Evolutionary conservation across 1,140 invertebrate genomes (phyloP), one percentile per base, ranked within the genome.

Genomic region (Aricia agestis): DNA sequence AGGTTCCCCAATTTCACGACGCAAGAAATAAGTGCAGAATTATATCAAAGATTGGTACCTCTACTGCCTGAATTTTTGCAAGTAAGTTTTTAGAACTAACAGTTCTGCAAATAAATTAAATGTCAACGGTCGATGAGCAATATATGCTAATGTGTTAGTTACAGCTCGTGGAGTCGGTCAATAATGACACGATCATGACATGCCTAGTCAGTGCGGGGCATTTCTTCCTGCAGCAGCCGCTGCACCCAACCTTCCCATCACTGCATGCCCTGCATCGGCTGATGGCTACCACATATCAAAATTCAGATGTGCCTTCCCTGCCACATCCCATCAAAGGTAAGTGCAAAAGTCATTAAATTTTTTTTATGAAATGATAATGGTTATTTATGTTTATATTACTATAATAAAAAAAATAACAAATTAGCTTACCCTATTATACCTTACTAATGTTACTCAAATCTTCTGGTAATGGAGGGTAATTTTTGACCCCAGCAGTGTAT

Each of bases 141-240:
- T 80, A 74, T 77, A 79, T 78, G 73, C 77, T 79, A 73, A 68
- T 68, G 18, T 92, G 94, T 79, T 91, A 97, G 94, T 92, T 99
- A 71, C 95, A 95, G 79, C 91, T 99, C 66, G 94, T 98, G 71
- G 97, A 97, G 82, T 97, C 96, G 63, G 95, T 99, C n/a, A 97
- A 97, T 82, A 97, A 98, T 82, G 98, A 99, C 89, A 96, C 98
- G 1, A 94, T 96, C 66, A 93, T 99, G 65, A 97, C 96, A 78
- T 95, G 95, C 76, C 94, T 98, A 74, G 94, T 98, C 7, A 94
- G 95, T 77, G 95, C 97, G 18, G 95, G 95, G 68, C 96, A 98
- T 83, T 93, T 99, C 77, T 99, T 99, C 90, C 93, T 99, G 36
- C 98, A 99, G 84, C 95, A 98, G 84, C 97, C 97, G 15, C 95